A percentile compares a stretch with the other conserved stretches of the same genome.
Conservation (phyloP, 2,888 invertebrate species). For the Autographa pulchrina region DNA sequence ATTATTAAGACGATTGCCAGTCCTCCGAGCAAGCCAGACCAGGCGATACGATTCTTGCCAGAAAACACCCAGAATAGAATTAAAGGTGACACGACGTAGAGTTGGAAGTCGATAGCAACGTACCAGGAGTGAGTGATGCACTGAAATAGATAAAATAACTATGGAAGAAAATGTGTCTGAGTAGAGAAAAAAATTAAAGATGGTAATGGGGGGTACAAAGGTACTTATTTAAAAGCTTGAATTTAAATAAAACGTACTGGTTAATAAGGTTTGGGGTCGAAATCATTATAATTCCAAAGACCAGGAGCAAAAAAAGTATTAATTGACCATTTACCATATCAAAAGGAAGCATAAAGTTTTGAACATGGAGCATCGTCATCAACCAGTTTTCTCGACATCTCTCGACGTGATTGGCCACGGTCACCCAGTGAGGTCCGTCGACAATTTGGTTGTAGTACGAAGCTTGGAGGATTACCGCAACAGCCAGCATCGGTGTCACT, state of each 20-base stretch:
- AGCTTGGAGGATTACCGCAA: conserved; percentile 70
- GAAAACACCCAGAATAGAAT: conserved; percentile 69
- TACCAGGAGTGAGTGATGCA: conserved; percentile 73
- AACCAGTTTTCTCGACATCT: conserved; percentile 70
- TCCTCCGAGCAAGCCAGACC: conserved; percentile 61
- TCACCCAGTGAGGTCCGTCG: conserved; percentile 78
- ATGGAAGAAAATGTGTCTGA: neutral
- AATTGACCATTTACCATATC: conserved; percentile 57
- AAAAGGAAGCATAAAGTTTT: conserved; percentile 67
- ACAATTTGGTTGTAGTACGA: conserved; percentile 70
- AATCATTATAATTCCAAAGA: neutral
- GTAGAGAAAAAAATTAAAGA: neutral
- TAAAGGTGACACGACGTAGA: conserved; percentile 71
- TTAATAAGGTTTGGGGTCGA: neutral
- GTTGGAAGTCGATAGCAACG: conserved; percentile 68
- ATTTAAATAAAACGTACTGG: no score
- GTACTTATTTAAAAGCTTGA: neutral
- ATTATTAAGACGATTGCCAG: conserved; percentile 40
- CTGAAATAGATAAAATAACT: conserved; percentile 59
- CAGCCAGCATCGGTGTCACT: conserved; percentile 74
- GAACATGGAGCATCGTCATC: conserved; percentile 72
- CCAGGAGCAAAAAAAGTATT: conserved; percentile 19
- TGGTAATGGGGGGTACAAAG: neutral
- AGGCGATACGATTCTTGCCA: conserved; percentile 59
- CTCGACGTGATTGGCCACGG: conserved; percentile 65